Base-by-base conservation (phyloP, 1,140 invertebrate species). In the Drosophila pallidifrons region DNA sequence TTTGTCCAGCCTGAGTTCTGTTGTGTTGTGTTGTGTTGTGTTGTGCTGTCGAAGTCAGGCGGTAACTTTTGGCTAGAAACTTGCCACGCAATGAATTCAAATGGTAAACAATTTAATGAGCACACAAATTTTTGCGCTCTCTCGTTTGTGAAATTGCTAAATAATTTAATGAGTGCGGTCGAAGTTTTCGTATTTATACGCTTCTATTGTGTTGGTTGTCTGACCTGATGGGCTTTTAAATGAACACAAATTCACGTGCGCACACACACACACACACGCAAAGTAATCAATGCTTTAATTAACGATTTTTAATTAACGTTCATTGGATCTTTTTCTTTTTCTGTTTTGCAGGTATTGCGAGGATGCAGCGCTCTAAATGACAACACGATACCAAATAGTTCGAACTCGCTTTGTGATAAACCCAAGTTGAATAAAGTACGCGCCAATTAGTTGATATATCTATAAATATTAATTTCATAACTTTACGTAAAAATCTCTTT, bases 351-450 rank as follows among this genome's bases (percentile, higher is more conserved):
- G 75, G 63, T 82, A 75, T 75, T 43, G 54, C 54, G 72, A 90
- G 74, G 69, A 91, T 91, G 89, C 85, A 77, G 75, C 81, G 79
- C 74, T 75, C 89, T 71, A 91, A 91, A 91, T 91, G 89, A 91
- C 89, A 81, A 74, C 73, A 85, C 82, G 81, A 85, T 54, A 71
- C 83, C 75, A 71, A 61, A 59, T 82, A 75, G 75, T 79, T 88
- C 78, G 83, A 91, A 91, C 86, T 85, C 81, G 67, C 67, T 72
- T 89, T 90, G 86, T 90, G 89, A 91, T 91, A 91, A 80, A 74
- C 73, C 77, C 75, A 81, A 82, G 64, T 86, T 80, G 90, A 78
- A 85, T 79, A 77, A 88, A 81, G 89, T 91, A 91, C 79, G 89
- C 59, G 60, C 49, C 57, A 60, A 55, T 28, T 71, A 70, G 46